Base-by-base conservation (phyloP, 2,888 invertebrate species). In the Lasioglossum oenotherae region DNA sequence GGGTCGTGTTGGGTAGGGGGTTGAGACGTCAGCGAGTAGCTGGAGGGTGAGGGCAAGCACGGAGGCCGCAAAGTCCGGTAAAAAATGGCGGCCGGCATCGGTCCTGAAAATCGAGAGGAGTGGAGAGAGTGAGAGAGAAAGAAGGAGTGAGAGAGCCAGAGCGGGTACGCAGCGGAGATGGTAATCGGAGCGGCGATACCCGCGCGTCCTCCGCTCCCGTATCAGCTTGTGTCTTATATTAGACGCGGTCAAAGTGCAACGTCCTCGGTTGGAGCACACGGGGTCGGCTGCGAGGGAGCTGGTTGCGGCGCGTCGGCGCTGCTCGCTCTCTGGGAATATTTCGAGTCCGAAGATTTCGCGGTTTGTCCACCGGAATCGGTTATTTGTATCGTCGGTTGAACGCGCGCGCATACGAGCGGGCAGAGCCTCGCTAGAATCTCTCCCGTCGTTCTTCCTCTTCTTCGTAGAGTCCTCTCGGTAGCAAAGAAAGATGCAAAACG, bases 221-320 rank as follows among this genome's bases (percentile, higher is more conserved):
- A 81, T 78, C 81, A 82, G 84, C 84, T 74, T 69, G 91, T 89
- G 87, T 91, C 91, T 91, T 91, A 89, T 91, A 91, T 91, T 91
- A 91, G 91, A 90, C 87, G 90, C 90, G 91, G 91, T 90, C 91
- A 91, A 90, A 91, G 91, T 91, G 91, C 91, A 91, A 91, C 89
- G 91, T 91, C 91, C 91, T 90, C 89, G 79, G 86, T 81, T 67
- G 78, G 31, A 60, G 84, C 53, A n/a, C 81, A 67, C 88, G 90
- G 89, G 89, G 90, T 90, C 89, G 90, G 80, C 80, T 77, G 81
- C 85, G 85, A 64, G 77, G 53, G 88, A 46, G 73, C 73, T 46
- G 38, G 12, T 35, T 19, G 35, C 67, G 60, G 60, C 76, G 27
- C 84, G 85, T 38, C 76, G 53, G 88, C 27, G 72, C 44, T 44